A percentile compares a stretch with the other conserved stretches of the same genome.
Conservation (phyloP, 2,797 vertebrate species). For the Oreochromis grahami region DNA sequence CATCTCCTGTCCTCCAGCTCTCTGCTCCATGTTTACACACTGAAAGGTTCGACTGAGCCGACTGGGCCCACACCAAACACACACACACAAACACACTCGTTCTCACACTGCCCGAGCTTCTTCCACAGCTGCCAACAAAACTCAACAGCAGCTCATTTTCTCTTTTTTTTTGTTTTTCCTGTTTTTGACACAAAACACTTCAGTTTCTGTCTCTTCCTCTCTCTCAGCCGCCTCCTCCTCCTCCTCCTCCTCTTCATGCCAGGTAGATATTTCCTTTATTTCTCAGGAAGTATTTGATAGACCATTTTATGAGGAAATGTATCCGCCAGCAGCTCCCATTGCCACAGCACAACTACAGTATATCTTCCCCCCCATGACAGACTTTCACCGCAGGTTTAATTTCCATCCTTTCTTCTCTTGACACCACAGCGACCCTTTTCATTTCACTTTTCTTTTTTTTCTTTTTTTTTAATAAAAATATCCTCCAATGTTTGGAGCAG, state of each 20-base stretch:
- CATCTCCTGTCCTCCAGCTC: slow-evolving; percentile 43
- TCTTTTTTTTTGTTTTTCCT: background rate
- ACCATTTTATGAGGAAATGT: slow-evolving; percentile 64
- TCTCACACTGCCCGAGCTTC: background rate
- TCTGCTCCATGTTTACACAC: slow-evolving; percentile 42
- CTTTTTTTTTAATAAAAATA: slow-evolving; percentile 6
- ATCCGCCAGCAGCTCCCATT: slow-evolving; percentile 51
- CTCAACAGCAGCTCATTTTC: background rate
- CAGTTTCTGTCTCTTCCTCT: background rate
- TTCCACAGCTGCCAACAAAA: background rate
- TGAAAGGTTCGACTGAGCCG: background rate
- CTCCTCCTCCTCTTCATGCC: slow-evolving; percentile 8
- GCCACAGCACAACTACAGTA: slow-evolving; percentile 35
- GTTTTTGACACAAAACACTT: background rate
- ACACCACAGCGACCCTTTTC: slow-evolving; percentile 23
- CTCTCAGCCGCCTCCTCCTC: background rate
- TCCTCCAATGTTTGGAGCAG: slow-evolving; percentile 73
- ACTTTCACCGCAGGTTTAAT: background rate
- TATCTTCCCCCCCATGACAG: background rate
- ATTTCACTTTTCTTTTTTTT: slow-evolving; percentile 39
- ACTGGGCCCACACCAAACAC: background rate
- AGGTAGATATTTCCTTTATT: slow-evolving; percentile 68
- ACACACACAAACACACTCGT: background rate
- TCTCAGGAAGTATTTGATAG: slow-evolving; percentile 73
- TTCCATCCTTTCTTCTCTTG: background rate